Base-by-base conservation (phyloP, 2,888 invertebrate genomes). In the Salticus scenicus region DNA sequence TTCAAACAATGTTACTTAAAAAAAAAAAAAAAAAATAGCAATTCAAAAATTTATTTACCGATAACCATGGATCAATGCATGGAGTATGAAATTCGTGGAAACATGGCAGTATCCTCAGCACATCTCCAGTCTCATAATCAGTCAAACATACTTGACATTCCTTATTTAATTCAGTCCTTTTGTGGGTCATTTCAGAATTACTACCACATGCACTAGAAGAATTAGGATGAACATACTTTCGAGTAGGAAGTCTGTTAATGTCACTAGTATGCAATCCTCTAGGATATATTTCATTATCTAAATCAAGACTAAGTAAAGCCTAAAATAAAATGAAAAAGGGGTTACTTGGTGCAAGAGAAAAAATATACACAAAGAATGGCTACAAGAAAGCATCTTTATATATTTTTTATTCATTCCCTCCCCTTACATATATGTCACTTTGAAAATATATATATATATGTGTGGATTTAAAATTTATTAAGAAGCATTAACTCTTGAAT, bases 51-150 rank as follows among this genome's bases (percentile, higher is more conserved):
- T n/a, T 10, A 70, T 20, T 85, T 88, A 90, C 91, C 88, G 88
- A 88, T 31, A 91, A 88, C 91, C 91, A 91, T 74, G 89, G 88
- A 87, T 91, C 91, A 77, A 91, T 90, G 76, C 91, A 91, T 0
- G 76, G 72, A 28, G 89, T 80, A 79, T 91, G 91, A 87, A 90
- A 91, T 64, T 90, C 89, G 76, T 91, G 91, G 79, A 90, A 90
- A 76, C 91, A 91, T 10, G 90, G 90, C 20, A 91, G 89, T 69
- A 90, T 90, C 41, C 90, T 88, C 51, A 90, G 87, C 4, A 81
- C 76, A 31, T 91, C 90, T 5, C 89, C 89, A 2, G 88, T 87
- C 66, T 89, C 89, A 83, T 89, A 91, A 64, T 90, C 90, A 81
- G 88, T 89, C 89, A 90, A 89, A 83, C 91, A 91, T 17, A 91